phyloP scores from a whole-genome alignment of 2,888 invertebrate genomes.

The Congeria kusceri region DNA sequence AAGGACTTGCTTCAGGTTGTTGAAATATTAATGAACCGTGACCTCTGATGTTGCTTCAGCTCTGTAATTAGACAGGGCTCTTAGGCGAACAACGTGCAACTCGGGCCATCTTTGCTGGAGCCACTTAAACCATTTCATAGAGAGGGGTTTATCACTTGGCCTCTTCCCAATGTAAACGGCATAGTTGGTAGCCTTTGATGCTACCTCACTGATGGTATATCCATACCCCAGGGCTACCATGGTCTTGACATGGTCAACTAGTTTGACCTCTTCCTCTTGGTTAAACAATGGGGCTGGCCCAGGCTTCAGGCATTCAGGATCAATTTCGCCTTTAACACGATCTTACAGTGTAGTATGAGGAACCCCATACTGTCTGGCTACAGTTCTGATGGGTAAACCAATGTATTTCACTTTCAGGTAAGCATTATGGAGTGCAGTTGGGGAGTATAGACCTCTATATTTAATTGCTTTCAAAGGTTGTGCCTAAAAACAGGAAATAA shows the following conservation, averaged over 20 bases:
- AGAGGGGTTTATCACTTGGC: conserved; percentile 9
- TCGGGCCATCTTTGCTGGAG: conserved; percentile 34
- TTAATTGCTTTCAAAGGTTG: conserved; percentile 5
- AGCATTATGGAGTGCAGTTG: conserved; percentile 12
- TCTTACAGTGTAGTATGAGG: conserved; percentile 17
- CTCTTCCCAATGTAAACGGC: conserved; percentile 25
- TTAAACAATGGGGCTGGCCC: conserved; percentile 24
- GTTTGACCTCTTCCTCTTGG: conserved; percentile 24
- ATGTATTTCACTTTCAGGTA: conserved; percentile 21
- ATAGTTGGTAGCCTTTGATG: conserved; percentile 18
- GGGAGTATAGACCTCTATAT: conserved; percentile 8
- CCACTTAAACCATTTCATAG: conserved; percentile 19
- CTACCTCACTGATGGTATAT: conserved; percentile 20
- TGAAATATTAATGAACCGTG: conserved; percentile 14
- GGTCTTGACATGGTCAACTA: conserved; percentile 21
- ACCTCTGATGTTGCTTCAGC: conserved; percentile 13
- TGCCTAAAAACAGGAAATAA: conserved; percentile 1
- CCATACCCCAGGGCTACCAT: conserved; percentile 34
- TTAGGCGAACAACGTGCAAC: conserved; percentile 15
- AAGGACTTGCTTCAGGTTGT: conserved; percentile 4
- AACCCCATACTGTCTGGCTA: conserved; percentile 25
- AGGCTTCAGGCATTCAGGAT: conserved; percentile 12
- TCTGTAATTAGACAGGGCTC: conserved; percentile 22
- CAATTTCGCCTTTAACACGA: conserved; percentile 22
- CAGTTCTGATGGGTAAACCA: conserved; percentile 4